Base-by-base conservation (phyloP, 2,797 vertebrate species). In the Paramormyrops hopkinsi region DNA sequence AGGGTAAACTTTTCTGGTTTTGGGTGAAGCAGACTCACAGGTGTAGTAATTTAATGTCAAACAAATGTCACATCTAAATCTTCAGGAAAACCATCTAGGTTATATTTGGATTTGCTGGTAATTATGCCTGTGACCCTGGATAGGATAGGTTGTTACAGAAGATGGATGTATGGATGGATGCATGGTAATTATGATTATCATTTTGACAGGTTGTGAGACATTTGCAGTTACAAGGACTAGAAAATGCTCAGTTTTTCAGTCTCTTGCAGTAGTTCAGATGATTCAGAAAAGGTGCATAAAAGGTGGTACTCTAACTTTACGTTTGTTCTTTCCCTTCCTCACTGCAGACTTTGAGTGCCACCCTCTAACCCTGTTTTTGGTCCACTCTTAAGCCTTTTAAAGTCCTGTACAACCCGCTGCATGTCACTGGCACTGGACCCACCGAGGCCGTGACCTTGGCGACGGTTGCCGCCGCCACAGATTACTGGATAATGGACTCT, bases 401-500 rank as follows among this genome's bases (percentile, higher is more conserved):
- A 94, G 89, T 94, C 88, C 92, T 93, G 85, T 90, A 93, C 93
- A 94, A 93, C 94, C 93, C 92, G 91, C 92, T 95, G 94, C 94
- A 94, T 94, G 93, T 93, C 92, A 94, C 93, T 94, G 94, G 93
- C 88, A 88, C 91, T 91, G 93, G 93, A 94, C 92, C 93, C 91
- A 88, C 88, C 91, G 89, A 93, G 91, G 91, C 93, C 91, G 76
- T 95, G 94, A 95, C 94, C 94, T 94, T 93, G 94, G 92, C 91
- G 90, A 59, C 62, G 88, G 90, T 92, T 92, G 85, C 91, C 90
- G 86, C 93, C 92, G 89, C 83, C 91, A 92, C 91, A 93, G 93
- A 93, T 95, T 94, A 94, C 92, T 84, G 90, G 90, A 93, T 95
- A 95, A 96, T 95, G 91, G 95, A 95, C 92, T 94, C 91, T 94